Evolutionary conservation across 2,113 vertebrate genomes (phyloP), one percentile per base, ranked within the genome.

Genomic region (Melanotaenia duboulayi): DNA sequence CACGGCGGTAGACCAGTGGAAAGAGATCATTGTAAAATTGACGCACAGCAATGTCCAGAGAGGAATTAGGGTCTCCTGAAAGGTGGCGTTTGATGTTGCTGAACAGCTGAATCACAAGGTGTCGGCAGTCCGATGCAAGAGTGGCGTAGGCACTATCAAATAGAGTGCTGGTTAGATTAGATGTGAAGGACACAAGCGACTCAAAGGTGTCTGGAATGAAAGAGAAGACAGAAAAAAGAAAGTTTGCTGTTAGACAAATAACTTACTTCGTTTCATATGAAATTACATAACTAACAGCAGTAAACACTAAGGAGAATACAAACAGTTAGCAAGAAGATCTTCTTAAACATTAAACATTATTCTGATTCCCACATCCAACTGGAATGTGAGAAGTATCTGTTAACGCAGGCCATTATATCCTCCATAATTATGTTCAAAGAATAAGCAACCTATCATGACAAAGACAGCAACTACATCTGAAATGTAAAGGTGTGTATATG

Each of bases 11-110:
- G 42, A 97, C 96, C 86, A 96, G 71, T 1, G 96, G 96, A 77
- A 97, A 97, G 71, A 97, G 94, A 25, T 94, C 91, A 49, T 97
- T 91, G 72, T 95, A 96, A 92, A 97, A 97, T 1, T 65, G 89
- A 20, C 92, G 83, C 1, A 96, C 94, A 0, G 92, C 90, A 0
- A 49, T 78, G 25, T 96, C 94, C 77, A 96, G 74, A 0, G 93
- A 94, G 82, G 91, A 90, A 46, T 93, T 80, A 4, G 90, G 71
- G n/a, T 91, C 84, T 0, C 96, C 96, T 50, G 94, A 93, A 66
- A 97, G 93, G 91, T 96, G 96, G 16, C 91, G 93, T 61, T 90
- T 90, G 75, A 97, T 86, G 92, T 93, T 94, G 55, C 84, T 87
- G 78, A 96, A 97, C 57, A 97, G 93, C 74, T 93, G 92, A 48